Evolutionary conservation across 2,888 invertebrate genomes (phyloP), one percentile per base, ranked within the genome.

Genomic region (Scaptomyza parva): DNA sequence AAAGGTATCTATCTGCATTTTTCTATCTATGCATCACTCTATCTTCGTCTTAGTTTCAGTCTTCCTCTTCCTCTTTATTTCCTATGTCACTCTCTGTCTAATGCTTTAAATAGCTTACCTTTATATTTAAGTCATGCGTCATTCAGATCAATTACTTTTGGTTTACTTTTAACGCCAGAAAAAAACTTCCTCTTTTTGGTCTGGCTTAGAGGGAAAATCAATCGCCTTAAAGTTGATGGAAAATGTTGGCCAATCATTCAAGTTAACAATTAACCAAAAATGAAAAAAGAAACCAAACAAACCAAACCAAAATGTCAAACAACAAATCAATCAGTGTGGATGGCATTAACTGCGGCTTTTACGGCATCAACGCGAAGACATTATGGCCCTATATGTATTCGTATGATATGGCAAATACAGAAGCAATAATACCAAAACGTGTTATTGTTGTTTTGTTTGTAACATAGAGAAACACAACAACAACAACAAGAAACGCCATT

Each of bases 201-300:
- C 61, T 14, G 7, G 14, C n/a, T n/a, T n/a, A 5, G 6, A 9
- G 9, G 28, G 12, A 50, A 33, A 68, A 71, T 8, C 8, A 37
- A 87, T 87, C 76, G 70, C 44, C 83, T 87, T 87, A 87, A 63
- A 60, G 66, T 71, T 37, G 14, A 43, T n/a, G n/a, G 22, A 35
- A 51, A 66, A 57, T 48, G 61, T 82, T 75, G 75, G 86, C 83
- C 71, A 88, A 84, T 84, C 83, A 84, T 84, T 72, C 84, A 86
- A 83, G 69, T 66, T 69, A 86, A 81, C 81, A 83, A 86, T 86
- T 83, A 88, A 55, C 52, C 61, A 30, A 37, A 37, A 37, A 64
- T n/a, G n/a, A n/a, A n/a, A n/a, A n/a, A n/a, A n/a, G n/a, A n/a
- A n/a, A n/a, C n/a, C n/a, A n/a, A n/a, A n/a, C n/a, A n/a, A n/a